phyloP scores from a whole-genome alignment of 2,888 invertebrate genomes.

The Nasonia oneida region DNA sequence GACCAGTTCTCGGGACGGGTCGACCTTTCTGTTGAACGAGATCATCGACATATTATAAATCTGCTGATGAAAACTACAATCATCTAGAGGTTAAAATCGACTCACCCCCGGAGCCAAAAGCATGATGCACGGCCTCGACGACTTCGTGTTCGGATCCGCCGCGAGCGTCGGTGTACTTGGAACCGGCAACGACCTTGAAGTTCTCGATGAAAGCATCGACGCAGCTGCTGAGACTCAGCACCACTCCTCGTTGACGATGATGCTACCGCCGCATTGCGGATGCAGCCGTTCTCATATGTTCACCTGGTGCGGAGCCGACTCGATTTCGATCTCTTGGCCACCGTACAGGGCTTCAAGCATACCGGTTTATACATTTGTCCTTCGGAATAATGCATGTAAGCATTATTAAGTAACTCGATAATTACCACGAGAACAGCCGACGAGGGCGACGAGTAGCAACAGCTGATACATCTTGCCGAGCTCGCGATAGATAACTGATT shows the following conservation, averaged over 20 bases:
- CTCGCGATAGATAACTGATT: neutral
- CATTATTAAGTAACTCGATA: neutral
- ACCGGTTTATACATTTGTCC: neutral
- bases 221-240: conserved; percentile 83
- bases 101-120: conserved; percentile 1
- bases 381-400: neutral
- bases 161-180: conserved; percentile 76
- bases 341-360: conserved; percentile 11
- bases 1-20: conserved; percentile 29
- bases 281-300: conserved; percentile 70
- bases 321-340: conserved; percentile 79
- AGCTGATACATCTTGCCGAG: conserved; percentile 1
- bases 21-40: neutral
- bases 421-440: conserved; percentile 10
- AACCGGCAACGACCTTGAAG: conserved; percentile 62
- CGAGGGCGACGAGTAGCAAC: neutral
- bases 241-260: conserved; percentile 80
- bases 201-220: conserved; percentile 65
- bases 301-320: conserved; percentile 80
- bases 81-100: neutral
- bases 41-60: neutral
- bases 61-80: neutral
- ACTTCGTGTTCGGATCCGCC: conserved; percentile 54
- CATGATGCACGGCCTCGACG: conserved; percentile 55
- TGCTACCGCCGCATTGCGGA: conserved; percentile 80